These are phyloP conservation scores for Pogonophryne albipinna DNA, from an alignment of 2,797 vertebrate species.

Conservation along the genomic window DNA sequence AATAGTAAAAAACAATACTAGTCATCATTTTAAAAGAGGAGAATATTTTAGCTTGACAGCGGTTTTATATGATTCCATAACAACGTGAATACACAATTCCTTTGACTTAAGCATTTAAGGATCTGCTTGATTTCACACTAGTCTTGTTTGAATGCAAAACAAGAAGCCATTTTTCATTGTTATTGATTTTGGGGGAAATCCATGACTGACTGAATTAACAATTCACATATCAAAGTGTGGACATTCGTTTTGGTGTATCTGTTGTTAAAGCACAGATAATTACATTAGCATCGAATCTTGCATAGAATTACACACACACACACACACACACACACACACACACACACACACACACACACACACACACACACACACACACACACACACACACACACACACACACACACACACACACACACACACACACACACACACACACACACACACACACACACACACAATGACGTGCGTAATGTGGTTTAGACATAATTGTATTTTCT, in stretches of 20 bases:
- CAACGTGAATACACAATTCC: background rate
- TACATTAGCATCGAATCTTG: slow-evolving; percentile 18
- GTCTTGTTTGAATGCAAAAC: background rate
- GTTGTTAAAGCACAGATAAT: background rate
- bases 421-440: background rate
- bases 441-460: background rate
- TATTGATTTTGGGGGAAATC: slow-evolving; percentile 21
- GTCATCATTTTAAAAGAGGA: background rate
- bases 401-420: background rate
- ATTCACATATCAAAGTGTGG: background rate
- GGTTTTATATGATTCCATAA: slow-evolving; percentile 6
- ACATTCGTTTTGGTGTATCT: background rate
- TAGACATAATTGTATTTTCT: slow-evolving; percentile 33
- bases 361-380: slow-evolving; percentile 2
- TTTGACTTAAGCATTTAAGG: background rate
- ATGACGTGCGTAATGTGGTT: background rate
- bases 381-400: background rate
- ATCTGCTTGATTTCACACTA: background rate
- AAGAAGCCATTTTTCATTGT: slow-evolving; percentile 5
- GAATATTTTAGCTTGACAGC: background rate
- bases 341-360: too few species aligned
- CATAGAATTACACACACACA: background rate
- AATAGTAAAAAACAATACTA: background rate
- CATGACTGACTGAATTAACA: slow-evolving; percentile 10
- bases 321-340: too few species aligned